Conservation (phyloP, 2,888 invertebrate genomes). For the Brachyptera risi region DNA sequence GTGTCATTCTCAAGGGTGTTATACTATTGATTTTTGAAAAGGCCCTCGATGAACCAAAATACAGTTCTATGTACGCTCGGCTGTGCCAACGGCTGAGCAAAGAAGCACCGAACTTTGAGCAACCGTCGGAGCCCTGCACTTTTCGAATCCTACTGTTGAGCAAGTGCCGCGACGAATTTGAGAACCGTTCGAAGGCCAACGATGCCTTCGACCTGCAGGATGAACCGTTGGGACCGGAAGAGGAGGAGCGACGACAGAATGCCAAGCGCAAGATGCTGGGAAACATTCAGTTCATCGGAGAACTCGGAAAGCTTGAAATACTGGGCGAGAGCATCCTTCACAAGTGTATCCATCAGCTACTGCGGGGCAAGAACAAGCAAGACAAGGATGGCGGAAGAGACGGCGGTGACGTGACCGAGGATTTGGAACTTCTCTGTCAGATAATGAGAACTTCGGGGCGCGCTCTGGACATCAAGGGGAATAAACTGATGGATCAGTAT, state of each 20-base stretch:
- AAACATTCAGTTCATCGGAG: conserved; percentile 91
- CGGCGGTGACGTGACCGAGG: conserved; percentile 79
- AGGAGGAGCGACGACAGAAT: conserved; percentile 86
- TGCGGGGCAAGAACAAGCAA: conserved; percentile 63
- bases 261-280: conserved; percentile 98
- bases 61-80: conserved; percentile 99
- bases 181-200: conserved; percentile 72
- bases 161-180: conserved; percentile 94
- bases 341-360: conserved; percentile 87
- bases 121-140: conserved; percentile 65
- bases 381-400: conserved; percentile 43
- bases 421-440: conserved; percentile 98
- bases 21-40: conserved; percentile 95
- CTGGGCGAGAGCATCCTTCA: conserved; percentile 89
- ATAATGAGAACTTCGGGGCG: conserved; percentile 97
- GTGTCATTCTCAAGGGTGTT: conserved; percentile 92
- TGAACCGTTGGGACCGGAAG: conserved; percentile 62
- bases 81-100: conserved; percentile 97
- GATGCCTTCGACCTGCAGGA: conserved; percentile 62
- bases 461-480: conserved; percentile 78
- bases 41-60: conserved; percentile 99
- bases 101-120: conserved; percentile 93
- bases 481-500: conserved; percentile 95
- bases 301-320: conserved; percentile 95
- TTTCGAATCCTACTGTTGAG: conserved; percentile 88